Conservation (phyloP, 2,888 invertebrate species). For the Cryptocephalus primarius region DNA sequence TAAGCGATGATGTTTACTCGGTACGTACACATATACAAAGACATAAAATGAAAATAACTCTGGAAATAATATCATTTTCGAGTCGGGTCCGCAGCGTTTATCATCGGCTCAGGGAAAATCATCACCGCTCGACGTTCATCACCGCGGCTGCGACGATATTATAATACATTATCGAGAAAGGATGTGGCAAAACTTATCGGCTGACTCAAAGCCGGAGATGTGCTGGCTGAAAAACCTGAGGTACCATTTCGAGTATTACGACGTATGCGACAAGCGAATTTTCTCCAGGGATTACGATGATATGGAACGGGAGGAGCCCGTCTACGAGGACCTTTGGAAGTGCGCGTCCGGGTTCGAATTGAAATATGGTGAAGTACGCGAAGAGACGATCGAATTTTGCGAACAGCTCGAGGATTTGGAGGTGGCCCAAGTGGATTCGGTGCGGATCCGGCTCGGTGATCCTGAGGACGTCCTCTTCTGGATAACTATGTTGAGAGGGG, state of each 20-base stretch:
- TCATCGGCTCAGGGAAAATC: constrained; percentile 11
- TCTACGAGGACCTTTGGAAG: constrained; percentile 23
- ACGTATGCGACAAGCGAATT: constrained; percentile 16
- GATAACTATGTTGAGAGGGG: constrained; percentile 41
- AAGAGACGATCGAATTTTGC: constrained; percentile 23
- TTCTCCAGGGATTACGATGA: constrained; percentile 8
- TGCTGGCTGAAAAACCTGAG: constrained; percentile 29
- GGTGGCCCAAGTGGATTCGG: constrained; percentile 20
- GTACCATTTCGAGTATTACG: constrained; percentile 28
- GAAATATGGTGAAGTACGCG: constrained; percentile 22
- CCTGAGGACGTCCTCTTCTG: constrained; percentile 44
- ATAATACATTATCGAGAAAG: constrained; percentile 9
- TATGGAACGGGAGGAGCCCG: constrained; percentile 11
- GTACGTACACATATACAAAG: constrained; percentile 4
- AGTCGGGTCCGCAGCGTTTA: constrained; percentile 3
- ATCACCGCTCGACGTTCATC: neutral
- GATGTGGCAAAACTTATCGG: constrained; percentile 12
- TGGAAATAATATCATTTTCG: constrained; percentile 1
- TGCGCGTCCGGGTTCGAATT: constrained; percentile 13
- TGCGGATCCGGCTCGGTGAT: constrained; percentile 41
- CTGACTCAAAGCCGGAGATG: too few relatives aligned
- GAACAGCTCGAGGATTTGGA: constrained; percentile 20
- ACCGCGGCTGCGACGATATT: too few relatives aligned
- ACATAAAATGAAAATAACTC: constrained; percentile 6
- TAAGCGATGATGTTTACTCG: constrained; percentile 5